These are phyloP conservation scores for Zelleria hepariella DNA, from an alignment of 2,888 invertebrate genomes.

Conservation along the genomic window DNA sequence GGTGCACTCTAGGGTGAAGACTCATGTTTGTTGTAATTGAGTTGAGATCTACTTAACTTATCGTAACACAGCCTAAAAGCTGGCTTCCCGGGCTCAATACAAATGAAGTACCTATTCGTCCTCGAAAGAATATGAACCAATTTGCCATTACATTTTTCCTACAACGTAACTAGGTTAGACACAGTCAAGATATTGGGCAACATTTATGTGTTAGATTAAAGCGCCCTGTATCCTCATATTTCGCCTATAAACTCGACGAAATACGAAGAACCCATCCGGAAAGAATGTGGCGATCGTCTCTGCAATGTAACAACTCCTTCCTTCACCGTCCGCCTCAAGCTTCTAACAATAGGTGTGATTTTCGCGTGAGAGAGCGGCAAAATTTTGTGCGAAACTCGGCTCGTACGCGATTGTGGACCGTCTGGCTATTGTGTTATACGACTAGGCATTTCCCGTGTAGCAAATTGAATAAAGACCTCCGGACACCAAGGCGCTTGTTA, in stretches of 20 bases:
- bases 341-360: not conserved
- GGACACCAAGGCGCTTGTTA: not conserved
- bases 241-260: not conserved
- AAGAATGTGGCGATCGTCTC: not conserved
- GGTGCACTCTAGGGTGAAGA: too few species aligned
- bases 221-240: not conserved
- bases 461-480: slow-evolving; percentile 42
- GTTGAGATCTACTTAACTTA: too few species aligned
- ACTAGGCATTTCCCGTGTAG: slow-evolving; percentile 15
- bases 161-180: not conserved
- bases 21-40: too few species aligned
- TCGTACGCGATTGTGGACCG: not conserved
- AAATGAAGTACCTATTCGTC: too few species aligned
- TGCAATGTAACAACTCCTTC: not conserved
- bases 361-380: not conserved
- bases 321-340: not conserved
- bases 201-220: not conserved
- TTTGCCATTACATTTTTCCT: not conserved
- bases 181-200: not conserved
- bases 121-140: not conserved
- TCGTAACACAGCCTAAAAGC: too few species aligned
- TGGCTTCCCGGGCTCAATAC: too few species aligned
- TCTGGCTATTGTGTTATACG: slow-evolving; percentile 17
- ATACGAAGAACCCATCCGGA: not conserved
- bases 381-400: not conserved